Base-by-base conservation (phyloP, 2,113 vertebrate species). In the Puma concolor region DNA sequence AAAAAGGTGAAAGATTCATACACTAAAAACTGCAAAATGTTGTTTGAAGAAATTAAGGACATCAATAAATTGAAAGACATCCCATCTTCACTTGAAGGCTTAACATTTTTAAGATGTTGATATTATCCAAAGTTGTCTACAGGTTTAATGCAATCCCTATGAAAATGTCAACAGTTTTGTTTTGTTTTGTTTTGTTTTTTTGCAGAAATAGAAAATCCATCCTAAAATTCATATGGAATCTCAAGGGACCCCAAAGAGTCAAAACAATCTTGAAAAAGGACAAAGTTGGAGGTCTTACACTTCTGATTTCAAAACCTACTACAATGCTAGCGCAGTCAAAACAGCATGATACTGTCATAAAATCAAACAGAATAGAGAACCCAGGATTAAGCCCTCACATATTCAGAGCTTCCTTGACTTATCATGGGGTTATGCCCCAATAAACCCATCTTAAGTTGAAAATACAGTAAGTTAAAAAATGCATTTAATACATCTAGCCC, bases 261-360 rank as follows among this genome's bases (percentile, higher is more conserved):
- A 79, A 97, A 95, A 95, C 5, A 71, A 27, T 91, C 33, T 79
- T 25, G 16, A 60, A 85, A 92, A 94, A 92, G 52, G 54, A 77
- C 27, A 83, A 48, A n/a, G 7, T 64, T 91, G 41, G 25, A 92
- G 31, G 41, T 76, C n/a, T 85, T 57, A 64, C n/a, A 69, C 76
- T 92, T n/a, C 79, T 94, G 83, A 89, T 82, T 88, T 94, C 57
- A 76, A 85, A 89, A 31, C 57, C 54, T 69, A 57, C 41, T n/a
- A 64, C 16, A 76, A 85, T 63, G 21, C n/a, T 76, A 12, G 80
- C 57, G 16, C 7, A 81, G 81, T 77, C 57, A 71, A 88, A 64
- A 82, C 17, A 69, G 23, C 54, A 10, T 77, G 50, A 27, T 71
- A 63, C 16, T 33, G 54, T 25, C 74, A 79, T 29, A 33, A 88